phyloP scores from a whole-genome alignment of 2,797 vertebrate genomes.

The Menidia menidia region DNA sequence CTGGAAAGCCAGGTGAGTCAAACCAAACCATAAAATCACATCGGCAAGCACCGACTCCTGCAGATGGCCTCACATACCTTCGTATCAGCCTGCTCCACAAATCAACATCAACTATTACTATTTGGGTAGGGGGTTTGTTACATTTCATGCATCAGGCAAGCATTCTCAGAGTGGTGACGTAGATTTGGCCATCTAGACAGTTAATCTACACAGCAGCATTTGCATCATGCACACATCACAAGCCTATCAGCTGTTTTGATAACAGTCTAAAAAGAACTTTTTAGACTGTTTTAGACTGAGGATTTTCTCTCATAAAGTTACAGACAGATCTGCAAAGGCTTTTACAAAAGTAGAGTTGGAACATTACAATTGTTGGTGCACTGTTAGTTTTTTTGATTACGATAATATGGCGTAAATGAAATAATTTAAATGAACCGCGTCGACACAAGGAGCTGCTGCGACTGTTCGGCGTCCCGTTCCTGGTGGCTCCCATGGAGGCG shows the following conservation, averaged over 20 bases:
- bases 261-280: constrained; percentile 38
- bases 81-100: too few species aligned
- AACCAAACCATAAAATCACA: background rate
- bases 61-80: background rate
- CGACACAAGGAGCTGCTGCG: constrained; percentile 89
- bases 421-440: background rate
- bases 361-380: background rate
- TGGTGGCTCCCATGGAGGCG: constrained; percentile 95
- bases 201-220: background rate
- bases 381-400: too few species aligned
- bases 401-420: too few species aligned
- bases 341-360: background rate
- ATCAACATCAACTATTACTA: too few species aligned
- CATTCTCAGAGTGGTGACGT: constrained; percentile 2
- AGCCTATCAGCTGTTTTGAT: constrained; percentile 4
- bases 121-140: background rate
- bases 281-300: too few species aligned
- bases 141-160: constrained; percentile 28
- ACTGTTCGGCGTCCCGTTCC: constrained; percentile 92
- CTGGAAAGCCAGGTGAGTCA: constrained; percentile 92
- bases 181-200: background rate
- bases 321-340: background rate
- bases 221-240: background rate
- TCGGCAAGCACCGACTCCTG: background rate
- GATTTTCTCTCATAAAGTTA: constrained; percentile 9